Percentiles rank a stretch among this genome's conserved stretches.
Evolutionary conservation across 35 echinoderm and acorn worm species (phyloP).

Genomic region (Heliocidaris tuberculata): DNA sequence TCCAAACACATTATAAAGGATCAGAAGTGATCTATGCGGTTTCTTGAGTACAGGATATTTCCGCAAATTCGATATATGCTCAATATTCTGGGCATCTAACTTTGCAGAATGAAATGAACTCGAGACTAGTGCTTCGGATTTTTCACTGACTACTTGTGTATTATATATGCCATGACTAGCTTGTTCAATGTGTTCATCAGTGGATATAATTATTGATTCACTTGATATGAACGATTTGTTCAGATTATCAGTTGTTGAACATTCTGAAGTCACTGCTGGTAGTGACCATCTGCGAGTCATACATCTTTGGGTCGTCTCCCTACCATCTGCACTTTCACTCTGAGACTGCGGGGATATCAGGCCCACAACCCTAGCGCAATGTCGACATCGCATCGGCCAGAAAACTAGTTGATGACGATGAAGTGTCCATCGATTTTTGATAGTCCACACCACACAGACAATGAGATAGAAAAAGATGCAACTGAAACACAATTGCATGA

Average conservation of each 20-base stretch:
- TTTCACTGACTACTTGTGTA: not conserved
- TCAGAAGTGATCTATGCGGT: not conserved
- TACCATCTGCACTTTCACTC: not conserved
- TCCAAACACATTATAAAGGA: not conserved
- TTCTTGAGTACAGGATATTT: not conserved
- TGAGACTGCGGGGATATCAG: not conserved
- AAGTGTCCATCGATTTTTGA: not conserved
- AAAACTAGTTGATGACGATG: constrained; percentile 10
- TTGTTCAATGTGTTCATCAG: not conserved
- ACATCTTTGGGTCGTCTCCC: not conserved
- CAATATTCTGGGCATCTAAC: not conserved
- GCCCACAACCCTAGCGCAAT: not conserved
- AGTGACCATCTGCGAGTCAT: not conserved
- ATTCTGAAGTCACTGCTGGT: not conserved
- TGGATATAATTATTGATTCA: not conserved
- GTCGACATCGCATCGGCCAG: constrained; percentile 24
- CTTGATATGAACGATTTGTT: not conserved
- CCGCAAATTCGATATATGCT: not conserved
- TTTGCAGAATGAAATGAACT: not conserved
- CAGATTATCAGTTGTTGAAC: not conserved
- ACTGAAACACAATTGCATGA: not conserved
- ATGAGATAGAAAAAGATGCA: not conserved
- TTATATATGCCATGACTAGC: not conserved
- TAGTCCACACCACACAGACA: not conserved
- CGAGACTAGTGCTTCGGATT: not conserved